Evolutionary conservation across 2,888 invertebrate genomes (phyloP), one percentile per base, ranked within the genome.

Genomic region (Lathronympha strigana): DNA sequence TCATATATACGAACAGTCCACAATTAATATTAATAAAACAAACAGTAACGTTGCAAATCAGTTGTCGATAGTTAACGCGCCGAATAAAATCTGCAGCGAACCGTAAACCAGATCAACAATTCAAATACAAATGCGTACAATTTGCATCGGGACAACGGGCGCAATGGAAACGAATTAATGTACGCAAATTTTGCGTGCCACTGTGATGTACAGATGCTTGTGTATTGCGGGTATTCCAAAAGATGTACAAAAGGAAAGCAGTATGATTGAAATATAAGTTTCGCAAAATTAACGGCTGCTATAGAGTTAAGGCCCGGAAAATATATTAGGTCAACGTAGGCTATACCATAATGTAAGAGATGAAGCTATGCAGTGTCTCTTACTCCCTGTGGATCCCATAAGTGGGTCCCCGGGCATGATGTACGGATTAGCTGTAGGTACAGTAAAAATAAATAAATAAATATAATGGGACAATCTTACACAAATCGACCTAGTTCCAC

Each of bases 111-210:
- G 43, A 66, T 66, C 43, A 61, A 60, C 66, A 66, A 66, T 66
- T 66, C 66, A 66, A 66, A 66, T 54, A 38, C 38, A 60, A 36
- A 57, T 57, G 57, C 21, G 45, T 49, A 50, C 31, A 40, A 66
- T 66, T 66, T 66, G 66, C 66, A 66, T 66, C 47, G 15, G 17
- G 19, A 43, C 51, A 40, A 38, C 45, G 47, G 36, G 64, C 64
- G 50, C 25, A 40, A 40, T 61, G 66, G 61, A 47, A 60, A 60
- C 60, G 66, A 60, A 54, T 66, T 66, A 66, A 66, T 54, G 54
- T 61, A 66, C 61, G 66, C 61, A 66, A 66, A 66, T 66, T 47
- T 25, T 58, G 43, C 40, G 21, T 19, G 11, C 19, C 15, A n/a
- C 33, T 36, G 21, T 23, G 40, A 19, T 13, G 17, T 19, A 47